Evolutionary conservation across 1,140 invertebrate species (phyloP).

Genomic region (Medauroidea extradentata): DNA sequence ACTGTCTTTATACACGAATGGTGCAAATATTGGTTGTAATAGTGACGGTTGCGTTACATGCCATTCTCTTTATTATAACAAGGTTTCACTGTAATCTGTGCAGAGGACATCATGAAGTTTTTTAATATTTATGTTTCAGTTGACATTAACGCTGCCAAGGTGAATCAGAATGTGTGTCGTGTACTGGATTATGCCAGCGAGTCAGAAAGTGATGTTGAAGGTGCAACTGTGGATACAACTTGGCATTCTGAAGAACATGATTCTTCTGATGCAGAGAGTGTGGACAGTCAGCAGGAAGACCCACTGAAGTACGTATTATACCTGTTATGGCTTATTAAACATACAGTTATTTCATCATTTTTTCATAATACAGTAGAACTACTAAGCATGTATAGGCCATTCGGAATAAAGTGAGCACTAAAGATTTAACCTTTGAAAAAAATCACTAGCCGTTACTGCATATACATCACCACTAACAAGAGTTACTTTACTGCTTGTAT

Average conservation of each 20-base stretch:
- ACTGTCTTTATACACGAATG: no score
- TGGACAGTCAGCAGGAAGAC: slow-evolving; percentile 74
- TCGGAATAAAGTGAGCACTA: no score
- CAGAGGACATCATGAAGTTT: not conserved
- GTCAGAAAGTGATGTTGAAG: slow-evolving; percentile 66
- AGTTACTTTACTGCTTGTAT: no score
- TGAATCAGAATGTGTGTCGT: slow-evolving; percentile 51
- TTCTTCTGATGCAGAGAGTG: slow-evolving; percentile 70
- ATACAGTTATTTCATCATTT: not conserved
- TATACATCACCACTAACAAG: no score
- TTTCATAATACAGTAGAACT: not conserved
- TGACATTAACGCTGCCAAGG: slow-evolving; percentile 53
- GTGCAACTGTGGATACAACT: slow-evolving; percentile 57
- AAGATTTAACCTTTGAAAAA: no score
- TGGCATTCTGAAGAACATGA: slow-evolving; percentile 61
- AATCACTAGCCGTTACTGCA: no score
- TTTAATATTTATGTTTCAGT: slow-evolving; percentile 39
- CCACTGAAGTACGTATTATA: slow-evolving; percentile 58
- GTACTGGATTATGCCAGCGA: slow-evolving; percentile 69
- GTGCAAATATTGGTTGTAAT: no score
- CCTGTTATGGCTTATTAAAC: not conserved
- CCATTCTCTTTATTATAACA: no score
- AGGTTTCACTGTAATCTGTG: not conserved
- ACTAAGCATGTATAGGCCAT: no score
- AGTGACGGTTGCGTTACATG: no score